These are phyloP conservation scores for Homarus gammarus DNA, from an alignment of 2,888 invertebrate species.

Conservation along the genomic window DNA sequence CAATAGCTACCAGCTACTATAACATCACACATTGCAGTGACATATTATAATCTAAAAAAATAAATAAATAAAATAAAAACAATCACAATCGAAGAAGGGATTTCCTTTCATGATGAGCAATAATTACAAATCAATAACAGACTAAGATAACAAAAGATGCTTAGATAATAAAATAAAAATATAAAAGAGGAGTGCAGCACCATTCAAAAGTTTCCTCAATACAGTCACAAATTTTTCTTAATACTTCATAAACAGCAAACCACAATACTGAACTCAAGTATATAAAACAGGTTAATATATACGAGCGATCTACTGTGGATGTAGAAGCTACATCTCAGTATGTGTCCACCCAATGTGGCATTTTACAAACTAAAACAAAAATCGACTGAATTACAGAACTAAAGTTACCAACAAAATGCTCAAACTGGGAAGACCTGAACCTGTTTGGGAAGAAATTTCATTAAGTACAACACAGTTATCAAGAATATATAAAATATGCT, in stretches of 20 bases:
- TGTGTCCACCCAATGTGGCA: neutral
- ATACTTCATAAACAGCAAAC: neutral
- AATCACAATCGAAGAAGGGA: neutral
- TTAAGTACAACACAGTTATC: neutral
- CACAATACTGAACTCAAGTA: neutral
- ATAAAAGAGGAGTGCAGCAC: neutral
- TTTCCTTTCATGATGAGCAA: neutral
- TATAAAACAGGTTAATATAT: neutral
- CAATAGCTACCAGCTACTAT: too few relatives aligned
- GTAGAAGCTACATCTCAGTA: neutral
- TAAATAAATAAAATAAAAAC: neutral
- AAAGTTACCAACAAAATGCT: neutral
- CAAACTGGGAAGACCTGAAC: neutral
- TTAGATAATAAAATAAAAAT: neutral
- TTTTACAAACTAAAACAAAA: neutral
- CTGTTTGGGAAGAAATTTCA: neutral
- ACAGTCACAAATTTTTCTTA: neutral
- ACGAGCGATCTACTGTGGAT: neutral
- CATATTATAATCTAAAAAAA: too few relatives aligned
- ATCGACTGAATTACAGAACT: neutral
- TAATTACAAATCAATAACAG: conserved; percentile 9
- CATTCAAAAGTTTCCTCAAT: neutral
- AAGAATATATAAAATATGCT: neutral
- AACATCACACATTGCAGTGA: too few relatives aligned
- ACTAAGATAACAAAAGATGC: neutral